Conservation (phyloP, 2,797 vertebrate genomes). For the Clamator glandarius region DNA sequence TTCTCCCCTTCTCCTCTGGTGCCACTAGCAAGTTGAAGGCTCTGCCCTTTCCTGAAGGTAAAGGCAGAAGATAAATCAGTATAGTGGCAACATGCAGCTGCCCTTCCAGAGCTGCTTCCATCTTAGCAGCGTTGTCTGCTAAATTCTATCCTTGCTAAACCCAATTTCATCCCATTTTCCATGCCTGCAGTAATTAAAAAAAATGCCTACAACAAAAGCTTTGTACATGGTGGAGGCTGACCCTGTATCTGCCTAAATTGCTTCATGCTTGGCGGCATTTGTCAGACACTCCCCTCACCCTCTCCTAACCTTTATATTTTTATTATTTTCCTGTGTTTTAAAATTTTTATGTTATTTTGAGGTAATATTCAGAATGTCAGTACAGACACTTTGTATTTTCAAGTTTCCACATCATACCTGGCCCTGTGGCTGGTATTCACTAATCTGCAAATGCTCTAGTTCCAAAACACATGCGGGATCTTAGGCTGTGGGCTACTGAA, state of each 20-base stretch:
- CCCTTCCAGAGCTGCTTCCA: neutral
- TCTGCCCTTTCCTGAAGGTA: neutral
- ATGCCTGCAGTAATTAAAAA: neutral
- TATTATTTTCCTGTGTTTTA: no score
- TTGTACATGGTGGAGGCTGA: neutral
- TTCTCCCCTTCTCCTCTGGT: neutral
- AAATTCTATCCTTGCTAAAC: neutral
- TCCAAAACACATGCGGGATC: neutral
- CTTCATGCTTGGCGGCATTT: neutral
- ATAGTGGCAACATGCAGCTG: neutral
- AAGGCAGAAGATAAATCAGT: neutral
- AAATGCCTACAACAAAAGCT: neutral
- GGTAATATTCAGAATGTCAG: neutral
- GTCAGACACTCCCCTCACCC: neutral
- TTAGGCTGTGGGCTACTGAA: conserved; percentile 9
- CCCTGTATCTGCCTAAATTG: neutral
- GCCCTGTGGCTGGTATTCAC: conserved; percentile 15
- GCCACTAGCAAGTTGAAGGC: fast-evolving
- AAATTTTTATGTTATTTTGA: neutral
- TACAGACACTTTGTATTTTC: neutral
- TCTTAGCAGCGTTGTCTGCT: neutral
- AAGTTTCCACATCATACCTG: conserved; percentile 6
- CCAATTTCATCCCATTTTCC: neutral
- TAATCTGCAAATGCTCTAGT: neutral
- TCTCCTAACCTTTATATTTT: neutral